These are phyloP conservation scores for Heliopora coerulea DNA, from an alignment of 92 coral and sea anemone species.

Conservation along the genomic window DNA sequence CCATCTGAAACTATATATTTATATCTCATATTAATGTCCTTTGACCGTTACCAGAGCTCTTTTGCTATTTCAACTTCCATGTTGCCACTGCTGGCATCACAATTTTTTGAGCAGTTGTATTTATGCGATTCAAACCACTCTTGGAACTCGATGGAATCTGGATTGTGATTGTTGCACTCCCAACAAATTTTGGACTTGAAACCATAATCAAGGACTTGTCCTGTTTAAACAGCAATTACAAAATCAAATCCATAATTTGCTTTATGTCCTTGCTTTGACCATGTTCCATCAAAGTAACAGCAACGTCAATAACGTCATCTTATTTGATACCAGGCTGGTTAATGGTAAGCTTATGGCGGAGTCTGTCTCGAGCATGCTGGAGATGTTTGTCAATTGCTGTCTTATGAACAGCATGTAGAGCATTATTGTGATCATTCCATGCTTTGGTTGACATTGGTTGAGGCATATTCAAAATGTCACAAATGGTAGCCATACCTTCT, in stretches of 20 bases:
- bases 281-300: slow-evolving; percentile 47
- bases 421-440: slow-evolving; percentile 34
- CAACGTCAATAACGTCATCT: slow-evolving; percentile 32
- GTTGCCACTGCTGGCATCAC: slow-evolving; percentile 49
- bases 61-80: slow-evolving; percentile 46
- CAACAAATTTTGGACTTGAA: slow-evolving; percentile 45
- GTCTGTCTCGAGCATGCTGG: slow-evolving; percentile 10
- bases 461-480: slow-evolving; percentile 54
- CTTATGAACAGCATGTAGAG: slow-evolving; percentile 41
- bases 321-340: slow-evolving; percentile 10
- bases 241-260: slow-evolving; percentile 49
- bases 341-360: slow-evolving; percentile 21
- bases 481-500: slow-evolving; percentile 50
- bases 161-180: slow-evolving; percentile 22
- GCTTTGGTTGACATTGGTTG: slow-evolving; percentile 45
- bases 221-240: slow-evolving; percentile 44
- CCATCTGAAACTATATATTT: slow-evolving; percentile 54
- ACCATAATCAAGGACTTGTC: slow-evolving; percentile 40
- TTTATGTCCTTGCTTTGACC: slow-evolving; percentile 47
- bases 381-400: slow-evolving; percentile 14
- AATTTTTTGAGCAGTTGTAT: slow-evolving; percentile 36
- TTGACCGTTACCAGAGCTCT: slow-evolving; percentile 42
- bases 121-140: slow-evolving; percentile 43
- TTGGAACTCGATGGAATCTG: slow-evolving; percentile 26
- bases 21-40: slow-evolving; percentile 23